A percentile compares a stretch with the other conserved stretches of the same genome.
These are phyloP conservation scores for Callimorpha dominula DNA, from an alignment of 2,888 invertebrate genomes.

Conservation along the genomic window DNA sequence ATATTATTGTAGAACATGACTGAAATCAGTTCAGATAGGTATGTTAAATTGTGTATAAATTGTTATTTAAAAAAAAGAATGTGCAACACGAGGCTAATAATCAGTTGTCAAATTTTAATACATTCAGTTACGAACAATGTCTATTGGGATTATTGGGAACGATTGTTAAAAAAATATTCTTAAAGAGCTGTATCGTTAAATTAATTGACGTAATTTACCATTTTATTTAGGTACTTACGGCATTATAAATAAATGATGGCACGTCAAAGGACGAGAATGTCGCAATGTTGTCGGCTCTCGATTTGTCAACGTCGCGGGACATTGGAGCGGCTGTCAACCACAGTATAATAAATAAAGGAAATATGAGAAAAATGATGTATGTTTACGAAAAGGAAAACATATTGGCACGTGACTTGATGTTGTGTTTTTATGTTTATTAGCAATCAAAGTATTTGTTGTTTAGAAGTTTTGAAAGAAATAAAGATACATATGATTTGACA, in stretches of 20 bases:
- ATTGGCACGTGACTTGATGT: conserved; percentile 35
- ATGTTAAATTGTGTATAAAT: no score
- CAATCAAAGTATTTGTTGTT: neutral
- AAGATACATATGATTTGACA: neutral
- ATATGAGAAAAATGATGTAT: conserved; percentile 46
- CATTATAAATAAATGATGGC: conserved; percentile 40
- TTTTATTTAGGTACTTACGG: conserved; percentile 5
- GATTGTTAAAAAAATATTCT: neutral
- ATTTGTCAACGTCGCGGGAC: conserved; percentile 80
- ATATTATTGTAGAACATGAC: no score
- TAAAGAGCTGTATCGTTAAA: neutral
- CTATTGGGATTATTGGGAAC: no score
- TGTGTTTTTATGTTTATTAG: conserved; percentile 17
- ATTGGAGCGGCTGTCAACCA: conserved; percentile 70
- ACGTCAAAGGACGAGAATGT: conserved; percentile 62
- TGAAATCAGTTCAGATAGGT: no score
- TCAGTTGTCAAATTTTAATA: no score
- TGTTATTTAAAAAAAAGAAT: no score
- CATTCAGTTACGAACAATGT: no score
- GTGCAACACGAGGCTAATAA: no score
- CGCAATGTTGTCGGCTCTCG: conserved; percentile 68
- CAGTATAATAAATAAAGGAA: conserved; percentile 54
- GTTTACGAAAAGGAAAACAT: conserved; percentile 27
- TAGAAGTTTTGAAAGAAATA: neutral
- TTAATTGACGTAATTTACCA: neutral